Conservation (phyloP, 1,140 invertebrate genomes). For the Pinna nobilis region DNA sequence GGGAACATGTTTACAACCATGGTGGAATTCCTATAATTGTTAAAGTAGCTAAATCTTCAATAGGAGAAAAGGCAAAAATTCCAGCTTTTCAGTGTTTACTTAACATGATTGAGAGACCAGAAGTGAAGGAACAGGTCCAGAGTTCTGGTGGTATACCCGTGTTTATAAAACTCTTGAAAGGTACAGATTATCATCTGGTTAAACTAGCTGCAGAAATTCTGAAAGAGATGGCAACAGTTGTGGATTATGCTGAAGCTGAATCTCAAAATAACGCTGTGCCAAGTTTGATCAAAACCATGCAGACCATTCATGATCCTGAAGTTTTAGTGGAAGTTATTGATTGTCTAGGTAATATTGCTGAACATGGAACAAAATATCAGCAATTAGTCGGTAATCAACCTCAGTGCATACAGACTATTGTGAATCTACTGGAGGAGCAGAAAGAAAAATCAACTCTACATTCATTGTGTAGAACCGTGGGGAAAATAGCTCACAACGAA, state of each 20-base stretch:
- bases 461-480: slow-evolving; percentile 61
- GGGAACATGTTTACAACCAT: slow-evolving; percentile 57
- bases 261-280: slow-evolving; percentile 64
- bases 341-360: slow-evolving; percentile 62
- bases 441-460: slow-evolving; percentile 56
- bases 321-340: slow-evolving; percentile 64
- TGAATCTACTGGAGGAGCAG: slow-evolving; percentile 60
- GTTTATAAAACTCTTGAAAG: slow-evolving; percentile 65
- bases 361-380: slow-evolving; percentile 52
- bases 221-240: slow-evolving; percentile 55
- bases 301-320: slow-evolving; percentile 60
- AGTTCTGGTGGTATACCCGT: slow-evolving; percentile 62
- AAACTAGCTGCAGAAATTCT: slow-evolving; percentile 60
- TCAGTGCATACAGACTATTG: slow-evolving; percentile 54
- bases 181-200: slow-evolving; percentile 48
- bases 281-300: slow-evolving; percentile 64
- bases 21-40: slow-evolving; percentile 64
- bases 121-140: slow-evolving; percentile 66
- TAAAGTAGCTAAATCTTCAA: slow-evolving; percentile 61
- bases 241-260: slow-evolving; percentile 54
- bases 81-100: slow-evolving; percentile 63
- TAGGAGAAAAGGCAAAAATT: slow-evolving; percentile 62
- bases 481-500: slow-evolving; percentile 57
- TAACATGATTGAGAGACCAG: slow-evolving; percentile 63
- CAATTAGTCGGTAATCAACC: slow-evolving; percentile 51